Evolutionary conservation across 2,797 vertebrate species (phyloP).

Genomic region (Orientallactaga sibirica): DNA sequence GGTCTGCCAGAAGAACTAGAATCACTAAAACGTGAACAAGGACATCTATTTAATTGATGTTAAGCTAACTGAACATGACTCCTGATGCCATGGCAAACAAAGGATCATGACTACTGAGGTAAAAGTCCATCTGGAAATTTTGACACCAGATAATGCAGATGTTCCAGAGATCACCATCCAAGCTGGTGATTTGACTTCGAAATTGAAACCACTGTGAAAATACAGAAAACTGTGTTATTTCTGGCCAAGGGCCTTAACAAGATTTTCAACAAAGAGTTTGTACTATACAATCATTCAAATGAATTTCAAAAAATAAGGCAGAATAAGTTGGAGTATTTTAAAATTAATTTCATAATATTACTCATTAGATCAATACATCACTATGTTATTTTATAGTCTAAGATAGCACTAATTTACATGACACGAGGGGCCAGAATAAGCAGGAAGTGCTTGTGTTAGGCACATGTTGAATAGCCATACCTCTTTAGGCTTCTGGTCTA

Average conservation of each 20-base stretch:
- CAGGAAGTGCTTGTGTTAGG: background rate
- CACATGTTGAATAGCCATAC: background rate
- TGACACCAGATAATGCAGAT: background rate
- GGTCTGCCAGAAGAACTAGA: background rate
- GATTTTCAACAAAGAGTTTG: slow-evolving; percentile 67
- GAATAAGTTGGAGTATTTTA: slow-evolving; percentile 65
- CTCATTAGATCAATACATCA: slow-evolving; percentile 72
- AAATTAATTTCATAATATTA: slow-evolving; percentile 77
- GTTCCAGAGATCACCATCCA: background rate
- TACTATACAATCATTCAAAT: slow-evolving; percentile 64
- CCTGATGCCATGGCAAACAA: background rate
- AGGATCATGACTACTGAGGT: background rate
- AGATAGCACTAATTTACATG: slow-evolving; percentile 28
- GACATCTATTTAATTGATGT: background rate
- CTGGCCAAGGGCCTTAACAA: slow-evolving; percentile 49
- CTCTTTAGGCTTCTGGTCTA: background rate
- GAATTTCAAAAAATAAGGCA: slow-evolving; percentile 71
- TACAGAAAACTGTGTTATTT: slow-evolving; percentile 48
- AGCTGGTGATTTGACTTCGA: background rate
- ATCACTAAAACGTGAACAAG: slow-evolving; percentile 1
- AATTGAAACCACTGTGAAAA: slow-evolving; percentile 54
- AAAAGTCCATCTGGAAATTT: background rate
- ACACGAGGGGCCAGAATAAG: background rate
- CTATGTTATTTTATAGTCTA: slow-evolving; percentile 56
- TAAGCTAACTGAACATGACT: background rate